A percentile compares a stretch with the other conserved stretches of the same genome.
Evolutionary conservation across 2,797 vertebrate genomes (phyloP).

Genomic region (Poeciliopsis turneri): DNA sequence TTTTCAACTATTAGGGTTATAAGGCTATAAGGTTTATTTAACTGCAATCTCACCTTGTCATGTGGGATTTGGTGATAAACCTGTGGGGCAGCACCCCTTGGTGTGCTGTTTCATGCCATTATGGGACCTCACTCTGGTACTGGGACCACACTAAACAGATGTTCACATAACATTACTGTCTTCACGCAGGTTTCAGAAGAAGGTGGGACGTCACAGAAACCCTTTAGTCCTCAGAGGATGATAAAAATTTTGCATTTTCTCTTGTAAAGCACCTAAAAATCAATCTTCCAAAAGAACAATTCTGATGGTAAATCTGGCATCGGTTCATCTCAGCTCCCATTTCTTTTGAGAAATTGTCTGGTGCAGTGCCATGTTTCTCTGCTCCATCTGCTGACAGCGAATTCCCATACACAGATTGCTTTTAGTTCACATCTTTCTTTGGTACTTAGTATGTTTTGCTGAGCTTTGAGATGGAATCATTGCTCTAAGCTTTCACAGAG

Average conservation of each 20-base stretch:
- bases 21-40: no score
- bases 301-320: not conserved
- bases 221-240: not conserved
- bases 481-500: not conserved
- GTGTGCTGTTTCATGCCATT: no score
- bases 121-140: no score
- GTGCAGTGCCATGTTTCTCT: constrained; percentile 8
- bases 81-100: no score
- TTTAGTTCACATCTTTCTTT: constrained; percentile 8
- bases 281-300: not conserved
- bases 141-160: not conserved
- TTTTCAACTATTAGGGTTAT: no score
- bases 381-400: constrained; percentile 29
- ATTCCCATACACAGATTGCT: constrained; percentile 20
- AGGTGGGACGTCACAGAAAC: not conserved
- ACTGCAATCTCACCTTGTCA: no score
- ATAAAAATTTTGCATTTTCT: not conserved
- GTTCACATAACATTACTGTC: not conserved
- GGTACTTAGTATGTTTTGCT: not conserved
- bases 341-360: constrained; percentile 14
- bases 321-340: not conserved
- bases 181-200: not conserved
- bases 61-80: no score
- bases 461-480: constrained; percentile 10
- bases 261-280: not conserved